phyloP scores from a whole-genome alignment of 2,888 invertebrate genomes.

The Cinara cedri region DNA sequence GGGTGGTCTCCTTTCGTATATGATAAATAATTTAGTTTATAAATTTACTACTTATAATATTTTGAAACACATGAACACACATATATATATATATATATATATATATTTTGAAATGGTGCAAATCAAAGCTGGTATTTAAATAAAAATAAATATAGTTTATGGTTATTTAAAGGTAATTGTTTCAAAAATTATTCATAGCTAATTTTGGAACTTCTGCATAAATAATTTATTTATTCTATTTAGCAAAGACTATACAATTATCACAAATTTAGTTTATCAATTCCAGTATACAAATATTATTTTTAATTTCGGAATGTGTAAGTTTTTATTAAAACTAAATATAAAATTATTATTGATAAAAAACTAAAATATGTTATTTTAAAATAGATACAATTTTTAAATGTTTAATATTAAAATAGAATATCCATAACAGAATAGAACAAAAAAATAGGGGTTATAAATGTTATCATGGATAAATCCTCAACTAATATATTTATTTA shows the following conservation, averaged over 20 bases:
- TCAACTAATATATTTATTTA: not conserved
- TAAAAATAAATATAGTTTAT: too few species aligned
- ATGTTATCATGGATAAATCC: not conserved
- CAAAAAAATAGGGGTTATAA: not conserved
- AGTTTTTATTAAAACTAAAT: not conserved
- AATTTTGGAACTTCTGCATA: too few species aligned
- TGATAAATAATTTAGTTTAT: too few species aligned
- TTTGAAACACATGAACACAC: too few species aligned
- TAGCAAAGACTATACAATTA: not conserved
- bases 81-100: too few species aligned
- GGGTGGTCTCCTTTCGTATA: too few species aligned
- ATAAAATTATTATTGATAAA: not conserved
- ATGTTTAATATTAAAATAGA: not conserved
- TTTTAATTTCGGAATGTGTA: slow-evolving; percentile 17
- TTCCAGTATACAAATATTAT: slow-evolving; percentile 5
- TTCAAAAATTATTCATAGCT: too few species aligned
- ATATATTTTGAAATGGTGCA: too few species aligned
- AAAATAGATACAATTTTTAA: not conserved
- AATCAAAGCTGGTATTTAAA: too few species aligned
- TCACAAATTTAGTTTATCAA: not conserved
- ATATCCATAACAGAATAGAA: slow-evolving; percentile 9
- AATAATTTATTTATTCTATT: too few species aligned
- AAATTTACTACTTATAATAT: too few species aligned
- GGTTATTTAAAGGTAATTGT: too few species aligned
- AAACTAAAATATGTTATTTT: not conserved